phyloP scores from a whole-genome alignment of 64 coral and sea anemone species.

The Montipora foliosa region DNA sequence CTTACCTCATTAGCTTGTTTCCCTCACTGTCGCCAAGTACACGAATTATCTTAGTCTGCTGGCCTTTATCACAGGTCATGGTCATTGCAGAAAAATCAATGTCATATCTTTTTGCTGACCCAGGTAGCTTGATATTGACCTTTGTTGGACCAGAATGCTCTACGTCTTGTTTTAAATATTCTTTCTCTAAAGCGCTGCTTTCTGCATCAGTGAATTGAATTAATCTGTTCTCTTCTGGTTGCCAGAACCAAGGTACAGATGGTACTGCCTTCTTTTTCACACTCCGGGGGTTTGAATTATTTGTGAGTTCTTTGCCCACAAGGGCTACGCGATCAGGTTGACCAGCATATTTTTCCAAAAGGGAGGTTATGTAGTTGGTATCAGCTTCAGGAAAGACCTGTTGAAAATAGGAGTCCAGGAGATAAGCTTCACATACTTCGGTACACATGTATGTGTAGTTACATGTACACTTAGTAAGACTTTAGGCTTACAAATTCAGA shows the following conservation, averaged over 20 bases:
- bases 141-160: not conserved
- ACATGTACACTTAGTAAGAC: no score
- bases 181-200: constrained; percentile 41
- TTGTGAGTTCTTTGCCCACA: constrained; percentile 47
- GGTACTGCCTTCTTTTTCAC: not conserved
- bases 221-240: not conserved
- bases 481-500: no score
- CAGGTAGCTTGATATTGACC: constrained; percentile 7
- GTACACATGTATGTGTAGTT: no score
- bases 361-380: not conserved
- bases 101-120: not conserved
- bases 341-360: constrained; percentile 38
- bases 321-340: constrained; percentile 25
- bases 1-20: constrained; percentile 2
- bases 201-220: constrained; percentile 42
- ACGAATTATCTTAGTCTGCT: not conserved
- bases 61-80: constrained; percentile 3
- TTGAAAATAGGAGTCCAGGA: no score
- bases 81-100: not conserved
- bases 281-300: not conserved
- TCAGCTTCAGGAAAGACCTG: not conserved
- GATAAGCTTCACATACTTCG: no score
- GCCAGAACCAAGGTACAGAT: constrained; percentile 47
- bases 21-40: not conserved
- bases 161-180: not conserved